A percentile compares a stretch with the other conserved stretches of the same genome.
Conservation (phyloP, 2,113 vertebrate genomes). For the Microcebus ravelobensis region DNA sequence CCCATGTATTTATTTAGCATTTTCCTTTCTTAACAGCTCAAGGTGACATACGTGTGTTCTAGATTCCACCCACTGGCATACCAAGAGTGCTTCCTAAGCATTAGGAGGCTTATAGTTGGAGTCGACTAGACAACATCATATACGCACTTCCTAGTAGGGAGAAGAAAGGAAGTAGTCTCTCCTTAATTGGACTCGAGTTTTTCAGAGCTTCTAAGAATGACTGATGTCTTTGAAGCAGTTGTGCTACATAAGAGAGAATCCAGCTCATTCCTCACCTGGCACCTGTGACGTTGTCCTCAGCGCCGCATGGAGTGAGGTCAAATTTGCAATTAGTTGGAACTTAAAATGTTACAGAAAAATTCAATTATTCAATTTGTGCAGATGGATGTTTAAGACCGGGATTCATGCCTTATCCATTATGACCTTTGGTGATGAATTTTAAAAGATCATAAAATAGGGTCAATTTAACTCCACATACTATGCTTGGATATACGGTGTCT, state of each 20-base stretch:
- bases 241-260: neutral
- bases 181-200: neutral
- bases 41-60: neutral
- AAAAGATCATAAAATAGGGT: constrained; percentile 33
- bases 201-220: neutral
- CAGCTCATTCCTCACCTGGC: neutral
- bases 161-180: neutral
- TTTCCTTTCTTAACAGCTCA: neutral
- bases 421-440: constrained; percentile 24
- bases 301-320: neutral
- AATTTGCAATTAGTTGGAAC: constrained; percentile 11
- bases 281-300: neutral
- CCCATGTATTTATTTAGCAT: neutral
- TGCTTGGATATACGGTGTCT: neutral
- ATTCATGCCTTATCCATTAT: neutral
- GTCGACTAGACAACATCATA: neutral
- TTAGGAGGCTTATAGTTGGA: neutral
- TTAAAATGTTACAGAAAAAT: constrained; percentile 35
- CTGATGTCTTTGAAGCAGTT: neutral
- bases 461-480: constrained; percentile 13
- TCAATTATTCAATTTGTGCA: neutral
- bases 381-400: neutral
- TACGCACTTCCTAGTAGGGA: neutral
- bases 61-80: too few relatives aligned
- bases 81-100: neutral